Evolutionary conservation across 2,888 invertebrate species (phyloP).

Genomic region (Eupithecia abbreviata): DNA sequence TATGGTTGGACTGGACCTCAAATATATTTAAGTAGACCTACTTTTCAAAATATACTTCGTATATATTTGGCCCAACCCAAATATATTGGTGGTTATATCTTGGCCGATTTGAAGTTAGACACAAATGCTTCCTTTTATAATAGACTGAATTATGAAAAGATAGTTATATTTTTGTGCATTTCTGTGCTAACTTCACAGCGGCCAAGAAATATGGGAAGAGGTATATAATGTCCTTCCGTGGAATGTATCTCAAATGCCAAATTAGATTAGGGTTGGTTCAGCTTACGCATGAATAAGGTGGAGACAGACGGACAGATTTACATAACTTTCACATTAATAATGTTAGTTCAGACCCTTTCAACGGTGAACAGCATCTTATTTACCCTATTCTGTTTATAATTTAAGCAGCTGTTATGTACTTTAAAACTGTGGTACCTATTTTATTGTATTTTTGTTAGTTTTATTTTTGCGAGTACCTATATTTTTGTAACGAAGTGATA

Average conservation of each 20-base stretch:
- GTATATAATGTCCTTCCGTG: neutral
- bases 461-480: slow-evolving; percentile 28
- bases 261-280: neutral
- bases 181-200: neutral
- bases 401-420: slow-evolving; percentile 27
- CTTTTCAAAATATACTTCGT: neutral
- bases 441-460: slow-evolving; percentile 18
- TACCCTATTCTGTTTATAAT: neutral
- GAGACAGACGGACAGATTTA: neutral
- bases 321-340: neutral
- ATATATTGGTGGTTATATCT: neutral
- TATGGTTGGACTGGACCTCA: neutral
- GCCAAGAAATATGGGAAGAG: neutral
- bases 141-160: neutral
- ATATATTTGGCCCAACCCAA: neutral
- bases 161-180: neutral
- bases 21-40: neutral
- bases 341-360: neutral
- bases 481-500: slow-evolving; percentile 36
- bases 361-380: neutral
- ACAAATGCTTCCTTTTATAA: neutral
- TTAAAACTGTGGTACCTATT: slow-evolving; percentile 16
- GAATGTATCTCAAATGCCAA: neutral
- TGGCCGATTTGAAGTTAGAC: neutral
- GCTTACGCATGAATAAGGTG: neutral